These are phyloP conservation scores for Armadillidium nasatum DNA, from an alignment of 1,140 invertebrate genomes.

Conservation along the genomic window DNA sequence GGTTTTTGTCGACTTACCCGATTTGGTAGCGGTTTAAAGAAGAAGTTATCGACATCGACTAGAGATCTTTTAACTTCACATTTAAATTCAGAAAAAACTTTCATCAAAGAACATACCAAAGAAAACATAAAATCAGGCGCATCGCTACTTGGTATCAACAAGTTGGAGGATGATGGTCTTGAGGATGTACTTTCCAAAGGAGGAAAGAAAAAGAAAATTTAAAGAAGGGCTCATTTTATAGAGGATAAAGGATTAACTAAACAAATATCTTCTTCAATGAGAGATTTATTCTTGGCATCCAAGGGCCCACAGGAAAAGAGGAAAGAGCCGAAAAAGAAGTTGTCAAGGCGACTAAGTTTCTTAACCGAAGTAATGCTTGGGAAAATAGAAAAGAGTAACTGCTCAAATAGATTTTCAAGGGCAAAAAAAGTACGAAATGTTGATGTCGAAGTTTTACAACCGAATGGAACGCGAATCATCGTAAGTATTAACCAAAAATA, in stretches of 20 bases:
- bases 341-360: neutral
- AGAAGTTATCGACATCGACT: constrained; percentile 23
- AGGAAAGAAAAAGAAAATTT: neutral
- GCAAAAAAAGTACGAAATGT: neutral
- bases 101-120: neutral
- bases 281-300: neutral
- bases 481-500: too few species aligned
- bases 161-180: neutral
- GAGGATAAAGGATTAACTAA: neutral
- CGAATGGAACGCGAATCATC: neutral
- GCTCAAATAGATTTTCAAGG: neutral
- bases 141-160: neutral
- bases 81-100: neutral
- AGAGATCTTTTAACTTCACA: constrained; percentile 11
- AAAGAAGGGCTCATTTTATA: neutral
- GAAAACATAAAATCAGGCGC: neutral
- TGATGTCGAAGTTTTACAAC: neutral
- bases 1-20: constrained; percentile 26
- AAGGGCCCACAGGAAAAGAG: neutral
- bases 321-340: neutral
- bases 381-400: neutral
- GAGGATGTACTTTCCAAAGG: neutral
- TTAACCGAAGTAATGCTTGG: neutral
- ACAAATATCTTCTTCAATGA: neutral
- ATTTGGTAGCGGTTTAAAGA: constrained; percentile 25